These are phyloP conservation scores for Uria lomvia DNA, from an alignment of 2,113 vertebrate species.

Conservation along the genomic window DNA sequence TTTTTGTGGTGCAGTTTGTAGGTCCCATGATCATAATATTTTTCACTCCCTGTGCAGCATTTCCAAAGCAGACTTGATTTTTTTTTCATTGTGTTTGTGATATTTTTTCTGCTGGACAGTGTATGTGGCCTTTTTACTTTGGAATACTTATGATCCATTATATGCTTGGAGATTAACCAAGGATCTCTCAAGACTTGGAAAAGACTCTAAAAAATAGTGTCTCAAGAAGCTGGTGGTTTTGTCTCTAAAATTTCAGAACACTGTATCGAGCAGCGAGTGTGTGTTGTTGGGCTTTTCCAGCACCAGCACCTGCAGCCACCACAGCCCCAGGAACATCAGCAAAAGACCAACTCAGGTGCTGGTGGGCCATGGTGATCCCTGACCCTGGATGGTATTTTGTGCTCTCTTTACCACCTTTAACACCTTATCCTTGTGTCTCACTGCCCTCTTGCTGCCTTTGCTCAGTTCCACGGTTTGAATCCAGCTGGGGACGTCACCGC, in stretches of 20 bases:
- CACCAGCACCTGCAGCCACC: background rate
- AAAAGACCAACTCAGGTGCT: background rate
- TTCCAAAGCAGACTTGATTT: background rate
- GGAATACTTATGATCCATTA: background rate
- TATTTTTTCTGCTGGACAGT: background rate
- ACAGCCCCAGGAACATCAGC: background rate
- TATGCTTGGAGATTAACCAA: background rate
- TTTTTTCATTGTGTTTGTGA: background rate
- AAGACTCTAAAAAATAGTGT: background rate
- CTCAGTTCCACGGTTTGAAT: background rate
- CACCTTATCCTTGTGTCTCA: background rate
- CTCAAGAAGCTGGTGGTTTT: background rate
- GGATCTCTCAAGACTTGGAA: background rate
- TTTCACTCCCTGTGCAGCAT: background rate
- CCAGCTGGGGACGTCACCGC: background rate
- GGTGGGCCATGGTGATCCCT: background rate
- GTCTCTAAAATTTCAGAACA: background rate
- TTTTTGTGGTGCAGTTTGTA: background rate
- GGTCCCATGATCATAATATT: accelerated
- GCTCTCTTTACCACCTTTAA: background rate
- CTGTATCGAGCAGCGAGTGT: accelerated
- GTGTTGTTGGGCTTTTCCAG: background rate
- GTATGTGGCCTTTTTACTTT: background rate
- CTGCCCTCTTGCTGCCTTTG: background rate
- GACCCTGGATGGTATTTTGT: background rate